Conservation (phyloP, 2,888 invertebrate genomes). For the Amphiduros pacificus region DNA sequence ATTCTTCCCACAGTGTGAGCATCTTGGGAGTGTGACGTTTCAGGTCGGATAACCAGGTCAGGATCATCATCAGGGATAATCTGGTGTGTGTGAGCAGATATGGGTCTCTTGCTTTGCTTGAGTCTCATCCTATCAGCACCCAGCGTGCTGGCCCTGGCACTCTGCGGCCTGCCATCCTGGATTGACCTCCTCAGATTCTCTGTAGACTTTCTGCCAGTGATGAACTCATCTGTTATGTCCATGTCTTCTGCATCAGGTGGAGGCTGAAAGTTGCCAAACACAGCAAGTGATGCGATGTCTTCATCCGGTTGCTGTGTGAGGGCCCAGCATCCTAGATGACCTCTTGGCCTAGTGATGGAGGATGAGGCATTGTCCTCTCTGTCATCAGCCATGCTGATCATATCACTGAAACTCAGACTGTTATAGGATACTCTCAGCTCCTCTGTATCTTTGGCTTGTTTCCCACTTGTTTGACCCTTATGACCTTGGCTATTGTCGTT, state of each 20-base stretch:
- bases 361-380: no score
- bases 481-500: no score
- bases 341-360: background rate
- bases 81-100: background rate
- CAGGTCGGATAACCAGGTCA: background rate
- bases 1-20: background rate
- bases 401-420: background rate
- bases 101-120: background rate
- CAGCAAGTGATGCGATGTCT: background rate
- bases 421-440: background rate
- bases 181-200: background rate
- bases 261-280: background rate
- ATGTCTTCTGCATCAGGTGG: no score
- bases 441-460: no score
- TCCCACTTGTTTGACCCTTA: no score
- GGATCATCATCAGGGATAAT: background rate
- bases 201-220: background rate
- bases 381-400: background rate
- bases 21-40: background rate
- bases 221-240: background rate
- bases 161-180: background rate
- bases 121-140: background rate
- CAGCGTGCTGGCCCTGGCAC: background rate
- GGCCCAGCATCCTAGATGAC: background rate
- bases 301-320: background rate